Conservation (phyloP, 2,888 invertebrate genomes). For the Cryptocheilus praepositus region DNA sequence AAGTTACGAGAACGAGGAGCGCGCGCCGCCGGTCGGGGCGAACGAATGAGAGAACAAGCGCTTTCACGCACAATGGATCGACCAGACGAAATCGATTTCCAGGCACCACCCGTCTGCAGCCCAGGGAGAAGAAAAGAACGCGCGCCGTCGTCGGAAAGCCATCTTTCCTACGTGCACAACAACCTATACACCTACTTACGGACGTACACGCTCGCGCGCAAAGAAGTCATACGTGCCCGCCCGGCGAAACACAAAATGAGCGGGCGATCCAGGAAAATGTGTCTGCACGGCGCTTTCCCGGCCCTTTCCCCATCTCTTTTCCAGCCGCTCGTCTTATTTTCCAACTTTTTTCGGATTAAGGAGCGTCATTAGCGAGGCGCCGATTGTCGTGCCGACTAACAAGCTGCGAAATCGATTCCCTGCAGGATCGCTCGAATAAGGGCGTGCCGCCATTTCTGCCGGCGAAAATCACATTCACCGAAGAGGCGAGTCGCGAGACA, state of each 20-base stretch:
- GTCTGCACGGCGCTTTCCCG: neutral
- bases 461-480: no score
- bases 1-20: conserved; percentile 39
- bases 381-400: no score
- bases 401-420: no score
- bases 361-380: no score
- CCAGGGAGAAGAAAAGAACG: no score
- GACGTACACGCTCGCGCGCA: neutral
- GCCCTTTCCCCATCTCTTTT: neutral
- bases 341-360: no score
- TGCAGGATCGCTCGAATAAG: no score
- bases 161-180: conserved; percentile 8
- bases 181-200: neutral
- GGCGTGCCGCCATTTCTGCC: no score
- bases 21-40: no score
- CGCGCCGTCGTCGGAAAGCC: neutral
- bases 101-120: neutral
- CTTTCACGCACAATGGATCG: conserved; percentile 35
- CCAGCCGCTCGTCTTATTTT: neutral
- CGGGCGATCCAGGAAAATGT: neutral
- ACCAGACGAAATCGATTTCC: conserved; percentile 5
- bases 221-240: neutral
- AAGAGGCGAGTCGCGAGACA: no score
- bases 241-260: neutral
- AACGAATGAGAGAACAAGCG: conserved; percentile 21